Evolutionary conservation across 1,140 invertebrate species (phyloP), one percentile per base, ranked within the genome.

Genomic region (Drosophila ercepeae): DNA sequence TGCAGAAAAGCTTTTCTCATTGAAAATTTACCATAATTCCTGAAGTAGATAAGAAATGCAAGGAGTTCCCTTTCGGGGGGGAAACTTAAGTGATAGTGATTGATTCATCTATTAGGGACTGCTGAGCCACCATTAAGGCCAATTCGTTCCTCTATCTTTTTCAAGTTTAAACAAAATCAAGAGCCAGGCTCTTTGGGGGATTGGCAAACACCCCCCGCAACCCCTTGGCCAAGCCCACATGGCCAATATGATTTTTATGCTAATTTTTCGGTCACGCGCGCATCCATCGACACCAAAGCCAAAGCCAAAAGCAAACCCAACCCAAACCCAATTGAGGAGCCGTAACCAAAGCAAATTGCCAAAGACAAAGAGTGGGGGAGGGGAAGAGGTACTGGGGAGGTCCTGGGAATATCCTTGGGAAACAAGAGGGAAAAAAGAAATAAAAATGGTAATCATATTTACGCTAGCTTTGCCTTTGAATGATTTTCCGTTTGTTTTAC

Each of bases 231-330:
- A 34, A 58, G 42, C 52, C 67, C 78, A 73, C 78, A 83, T 63
- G 72, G 81, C 72, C 79, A 86, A 86, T 86, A 81, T 86, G 77
- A 86, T 86, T 86, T 86, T 88, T 86, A 86, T 86, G 81, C 81
- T 86, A 86, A 86, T 86, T 74, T 83, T 86, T 76, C 59, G 82
- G 81, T 86, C 82, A 88, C 81, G 72, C 81, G 60, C 81, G 64
- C 64, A 63, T 68, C 51, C 64, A 63, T 68, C 51, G 76, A 53
- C 72, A 88, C 65, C 68, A 68, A 75, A 46, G 51, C 71, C 46
- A 75, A 52, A 50, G 18, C 41, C 57, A 11, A 52, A 25, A 34
- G 27, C 36, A 39, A 14, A 3, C 9, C 9, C 9, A 53, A 57
- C 16, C 46, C 36, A 65, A 64, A 52, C 45, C 51, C 60, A 78